Conservation (phyloP, 2,797 vertebrate genomes). For the Paramormyrops hopkinsi region DNA sequence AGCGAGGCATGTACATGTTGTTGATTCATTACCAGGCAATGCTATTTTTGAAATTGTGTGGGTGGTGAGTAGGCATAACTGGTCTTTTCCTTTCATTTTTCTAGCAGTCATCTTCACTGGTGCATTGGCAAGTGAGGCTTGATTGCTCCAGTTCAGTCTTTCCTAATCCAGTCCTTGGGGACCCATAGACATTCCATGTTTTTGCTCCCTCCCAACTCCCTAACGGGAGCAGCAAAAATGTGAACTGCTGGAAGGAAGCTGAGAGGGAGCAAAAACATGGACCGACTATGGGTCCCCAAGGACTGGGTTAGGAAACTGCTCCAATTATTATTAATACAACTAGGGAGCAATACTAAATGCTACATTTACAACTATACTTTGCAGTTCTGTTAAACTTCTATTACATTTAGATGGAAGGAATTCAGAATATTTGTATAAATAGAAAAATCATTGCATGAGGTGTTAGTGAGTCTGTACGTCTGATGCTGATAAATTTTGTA, state of each 20-base stretch:
- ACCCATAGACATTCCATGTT: neutral
- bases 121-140: neutral
- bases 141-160: constrained; percentile 1
- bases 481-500: neutral
- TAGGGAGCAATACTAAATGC: neutral
- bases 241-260: neutral
- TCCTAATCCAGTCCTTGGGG: neutral
- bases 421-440: neutral
- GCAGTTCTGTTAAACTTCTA: neutral
- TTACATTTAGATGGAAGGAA: neutral
- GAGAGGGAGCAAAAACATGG: neutral
- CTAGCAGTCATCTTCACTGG: constrained; percentile 5
- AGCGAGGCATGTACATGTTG: constrained; percentile 37
- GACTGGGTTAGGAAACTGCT: neutral
- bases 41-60: constrained; percentile 51
- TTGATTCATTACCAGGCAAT: constrained; percentile 51
- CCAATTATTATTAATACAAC: neutral
- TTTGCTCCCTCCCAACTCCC: neutral
- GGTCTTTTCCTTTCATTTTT: constrained; percentile 32
- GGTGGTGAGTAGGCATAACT: constrained; percentile 35
- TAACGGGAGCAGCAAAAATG: neutral
- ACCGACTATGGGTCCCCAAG: neutral
- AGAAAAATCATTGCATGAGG: neutral
- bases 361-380: neutral
- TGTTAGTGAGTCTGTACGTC: neutral